These are phyloP conservation scores for Heliothis subflexa DNA, from an alignment of 1,140 invertebrate species.

Conservation along the genomic window DNA sequence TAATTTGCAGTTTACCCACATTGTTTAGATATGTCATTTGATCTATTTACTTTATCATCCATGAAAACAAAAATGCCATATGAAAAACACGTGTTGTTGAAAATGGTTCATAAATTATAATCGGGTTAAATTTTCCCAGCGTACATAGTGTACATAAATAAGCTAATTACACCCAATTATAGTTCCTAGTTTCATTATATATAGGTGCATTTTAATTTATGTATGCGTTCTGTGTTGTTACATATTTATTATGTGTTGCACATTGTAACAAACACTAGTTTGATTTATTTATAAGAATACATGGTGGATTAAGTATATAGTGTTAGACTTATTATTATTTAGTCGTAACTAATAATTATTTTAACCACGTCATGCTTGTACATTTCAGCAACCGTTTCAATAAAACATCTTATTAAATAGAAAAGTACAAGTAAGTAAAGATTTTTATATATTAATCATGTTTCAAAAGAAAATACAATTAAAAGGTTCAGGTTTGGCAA, in stretches of 20 bases:
- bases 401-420: neutral
- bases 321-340: constrained; percentile 40
- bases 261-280: constrained; percentile 18
- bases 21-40: neutral
- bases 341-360: constrained; percentile 4
- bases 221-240: constrained; percentile 32
- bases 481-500: constrained; percentile 11
- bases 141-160: constrained; percentile 22
- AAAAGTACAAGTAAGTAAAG: constrained; percentile 18
- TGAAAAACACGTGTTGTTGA: neutral
- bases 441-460: constrained; percentile 12
- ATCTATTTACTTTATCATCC: too few relatives aligned
- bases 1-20: neutral
- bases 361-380: constrained; percentile 21
- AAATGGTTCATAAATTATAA: constrained; percentile 25
- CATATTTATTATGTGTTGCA: constrained; percentile 3
- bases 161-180: constrained; percentile 46
- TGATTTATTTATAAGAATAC: constrained; percentile 35
- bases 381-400: constrained; percentile 15
- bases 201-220: constrained; percentile 69
- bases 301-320: constrained; percentile 36
- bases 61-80: neutral
- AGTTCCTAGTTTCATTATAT: constrained; percentile 65
- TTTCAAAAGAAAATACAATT: neutral
- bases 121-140: constrained; percentile 33